A percentile compares a stretch with the other conserved stretches of the same genome.
These are phyloP conservation scores for Monochamus alternatus DNA, from an alignment of 2,888 invertebrate species.

Conservation along the genomic window DNA sequence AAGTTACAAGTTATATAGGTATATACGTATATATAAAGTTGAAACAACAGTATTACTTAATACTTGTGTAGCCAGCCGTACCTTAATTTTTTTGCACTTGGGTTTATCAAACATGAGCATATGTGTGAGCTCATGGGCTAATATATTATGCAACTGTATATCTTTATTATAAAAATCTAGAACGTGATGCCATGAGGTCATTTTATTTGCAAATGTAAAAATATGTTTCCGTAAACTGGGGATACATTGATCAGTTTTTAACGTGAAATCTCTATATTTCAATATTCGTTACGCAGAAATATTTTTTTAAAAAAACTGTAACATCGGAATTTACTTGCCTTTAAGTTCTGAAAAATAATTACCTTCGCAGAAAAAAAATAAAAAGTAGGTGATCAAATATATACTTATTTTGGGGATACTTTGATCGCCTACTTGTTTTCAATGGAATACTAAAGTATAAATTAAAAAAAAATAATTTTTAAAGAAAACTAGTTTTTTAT, in stretches of 20 bases:
- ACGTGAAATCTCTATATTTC: conserved; percentile 3
- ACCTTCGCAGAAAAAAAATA: conserved; percentile 5
- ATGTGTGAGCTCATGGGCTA: neutral
- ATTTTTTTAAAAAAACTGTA: conserved; percentile 7
- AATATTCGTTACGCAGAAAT: neutral
- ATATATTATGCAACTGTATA: neutral
- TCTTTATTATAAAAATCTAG: neutral
- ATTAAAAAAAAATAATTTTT: neutral
- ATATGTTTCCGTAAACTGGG: neutral
- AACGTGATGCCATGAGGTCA: neutral
- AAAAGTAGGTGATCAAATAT: conserved; percentile 9
- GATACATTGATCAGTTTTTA: conserved; percentile 11
- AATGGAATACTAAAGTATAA: neutral
- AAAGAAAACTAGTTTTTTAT: neutral
- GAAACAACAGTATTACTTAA: too few relatives aligned
- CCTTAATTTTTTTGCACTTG: too few relatives aligned
- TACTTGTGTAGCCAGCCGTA: too few relatives aligned
- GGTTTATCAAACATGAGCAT: too few relatives aligned
- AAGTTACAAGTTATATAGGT: too few relatives aligned
- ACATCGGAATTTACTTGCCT: conserved; percentile 10
- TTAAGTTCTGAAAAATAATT: conserved; percentile 11
- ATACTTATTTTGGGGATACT: conserved; percentile 8
- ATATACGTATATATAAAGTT: too few relatives aligned
- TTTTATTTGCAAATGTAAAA: too few relatives aligned
- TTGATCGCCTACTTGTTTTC: conserved; percentile 9